These are phyloP conservation scores for Gobiocypris rarus DNA, from an alignment of 2,113 vertebrate genomes.

Conservation along the genomic window DNA sequence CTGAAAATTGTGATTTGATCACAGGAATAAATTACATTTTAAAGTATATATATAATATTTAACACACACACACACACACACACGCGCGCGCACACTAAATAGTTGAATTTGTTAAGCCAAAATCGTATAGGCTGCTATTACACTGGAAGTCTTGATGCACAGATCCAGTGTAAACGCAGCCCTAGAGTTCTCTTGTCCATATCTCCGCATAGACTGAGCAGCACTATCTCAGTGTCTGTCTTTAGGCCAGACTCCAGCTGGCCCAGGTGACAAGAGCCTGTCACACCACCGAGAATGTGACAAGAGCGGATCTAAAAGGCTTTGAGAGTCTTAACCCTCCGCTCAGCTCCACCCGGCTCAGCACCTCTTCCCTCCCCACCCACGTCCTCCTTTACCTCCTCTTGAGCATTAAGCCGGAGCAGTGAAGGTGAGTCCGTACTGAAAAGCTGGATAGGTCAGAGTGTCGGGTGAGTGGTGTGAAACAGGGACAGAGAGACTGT, in stretches of 20 bases:
- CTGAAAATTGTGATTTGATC: neutral
- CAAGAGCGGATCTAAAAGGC: slow-evolving; percentile 74
- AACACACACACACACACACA: too few relatives aligned
- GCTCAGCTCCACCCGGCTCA: slow-evolving; percentile 17
- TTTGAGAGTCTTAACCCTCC: slow-evolving; percentile 72
- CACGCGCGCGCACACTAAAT: too few relatives aligned
- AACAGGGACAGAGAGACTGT: slow-evolving; percentile 17
- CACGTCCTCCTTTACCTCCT: slow-evolving; percentile 32
- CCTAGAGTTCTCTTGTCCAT: neutral
- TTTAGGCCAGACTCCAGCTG: slow-evolving; percentile 62
- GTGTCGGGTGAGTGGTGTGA: slow-evolving; percentile 10
- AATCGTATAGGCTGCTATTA: neutral
- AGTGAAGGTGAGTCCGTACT: slow-evolving; percentile 29
- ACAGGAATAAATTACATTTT: neutral
- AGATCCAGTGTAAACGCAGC: too few relatives aligned
- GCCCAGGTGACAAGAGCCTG: slow-evolving; percentile 67
- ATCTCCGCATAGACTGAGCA: slow-evolving; percentile 19
- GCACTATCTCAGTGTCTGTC: slow-evolving; percentile 26
- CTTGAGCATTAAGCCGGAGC: slow-evolving; percentile 29
- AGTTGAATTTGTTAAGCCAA: neutral
- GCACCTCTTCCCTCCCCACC: neutral
- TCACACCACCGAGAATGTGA: slow-evolving; percentile 68
- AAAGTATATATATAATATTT: neutral
- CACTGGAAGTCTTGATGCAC: too few relatives aligned
- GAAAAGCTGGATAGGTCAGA: slow-evolving; percentile 18